Evolutionary conservation across 1,140 invertebrate species (phyloP).

Genomic region (Oncopodura yosiiana): DNA sequence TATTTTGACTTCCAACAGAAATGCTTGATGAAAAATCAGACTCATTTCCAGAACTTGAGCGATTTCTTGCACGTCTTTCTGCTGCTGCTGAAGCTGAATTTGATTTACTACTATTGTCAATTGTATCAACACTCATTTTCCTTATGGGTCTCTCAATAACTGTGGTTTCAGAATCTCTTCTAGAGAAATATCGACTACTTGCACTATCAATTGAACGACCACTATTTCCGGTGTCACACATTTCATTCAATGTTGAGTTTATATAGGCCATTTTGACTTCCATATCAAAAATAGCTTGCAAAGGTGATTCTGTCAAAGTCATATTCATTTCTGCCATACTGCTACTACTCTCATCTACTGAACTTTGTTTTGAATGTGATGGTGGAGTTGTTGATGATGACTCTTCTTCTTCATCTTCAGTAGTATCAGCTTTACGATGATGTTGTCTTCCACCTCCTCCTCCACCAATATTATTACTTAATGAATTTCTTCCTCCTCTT

Average conservation of each 20-base stretch:
- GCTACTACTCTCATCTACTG: conserved; percentile 24
- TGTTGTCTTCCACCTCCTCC: background rate
- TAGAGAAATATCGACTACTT: conserved; percentile 18
- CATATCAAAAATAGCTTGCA: conserved; percentile 35
- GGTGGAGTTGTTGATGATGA: conserved; percentile 10
- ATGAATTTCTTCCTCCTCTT: background rate
- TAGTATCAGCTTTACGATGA: conserved; percentile 37
- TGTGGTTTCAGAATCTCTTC: conserved; percentile 31
- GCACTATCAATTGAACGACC: conserved; percentile 7
- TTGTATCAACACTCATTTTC: background rate
- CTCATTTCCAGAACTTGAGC: conserved; percentile 33
- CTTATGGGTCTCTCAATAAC: conserved; percentile 31
- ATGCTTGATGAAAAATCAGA: conserved; percentile 32
- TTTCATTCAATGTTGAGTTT: no score
- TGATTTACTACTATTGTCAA: no score
- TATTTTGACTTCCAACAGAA: conserved; percentile 22
- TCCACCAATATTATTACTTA: conserved; percentile 3
- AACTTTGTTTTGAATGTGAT: conserved; percentile 19
- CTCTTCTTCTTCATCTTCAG: conserved; percentile 33
- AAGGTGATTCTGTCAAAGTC: conserved; percentile 27
- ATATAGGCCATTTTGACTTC: conserved; percentile 36
- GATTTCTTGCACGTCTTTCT: conserved; percentile 25
- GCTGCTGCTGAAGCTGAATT: conserved; percentile 1
- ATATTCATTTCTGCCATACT: conserved; percentile 15
- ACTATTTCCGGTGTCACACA: conserved; percentile 27